Evolutionary conservation across 2,888 invertebrate genomes (phyloP).

Genomic region (Lithodes maja): DNA sequence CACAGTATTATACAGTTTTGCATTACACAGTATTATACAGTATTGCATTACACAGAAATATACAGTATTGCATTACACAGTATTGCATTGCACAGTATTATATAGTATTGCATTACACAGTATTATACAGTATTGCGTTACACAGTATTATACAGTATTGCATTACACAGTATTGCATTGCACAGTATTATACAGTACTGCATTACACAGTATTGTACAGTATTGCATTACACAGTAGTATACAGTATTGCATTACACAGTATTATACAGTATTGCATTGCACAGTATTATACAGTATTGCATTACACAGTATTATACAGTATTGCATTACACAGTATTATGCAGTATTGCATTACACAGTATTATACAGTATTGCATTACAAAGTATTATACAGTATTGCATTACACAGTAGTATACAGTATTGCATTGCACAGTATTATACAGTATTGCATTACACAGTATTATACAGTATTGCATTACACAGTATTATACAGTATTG

Average conservation of each 20-base stretch:
- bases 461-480: background rate
- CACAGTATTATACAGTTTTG: too few species aligned
- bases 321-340: background rate
- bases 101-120: too few species aligned
- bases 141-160: too few species aligned
- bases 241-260: background rate
- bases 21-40: too few species aligned
- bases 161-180: background rate
- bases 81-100: too few species aligned
- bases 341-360: background rate
- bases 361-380: background rate
- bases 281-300: background rate
- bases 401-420: background rate
- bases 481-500: background rate
- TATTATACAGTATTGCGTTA: too few species aligned
- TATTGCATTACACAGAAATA: too few species aligned
- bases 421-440: background rate
- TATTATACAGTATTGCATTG: background rate
- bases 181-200: background rate
- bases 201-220: constrained; percentile 9
- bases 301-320: too few species aligned
- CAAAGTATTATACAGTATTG: background rate
- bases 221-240: constrained; percentile 5
- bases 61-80: too few species aligned
- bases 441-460: background rate